Percentiles rank a stretch among this genome's conserved stretches.
Conservation (phyloP, 1,140 invertebrate genomes). For the Plutomurus gul region DNA sequence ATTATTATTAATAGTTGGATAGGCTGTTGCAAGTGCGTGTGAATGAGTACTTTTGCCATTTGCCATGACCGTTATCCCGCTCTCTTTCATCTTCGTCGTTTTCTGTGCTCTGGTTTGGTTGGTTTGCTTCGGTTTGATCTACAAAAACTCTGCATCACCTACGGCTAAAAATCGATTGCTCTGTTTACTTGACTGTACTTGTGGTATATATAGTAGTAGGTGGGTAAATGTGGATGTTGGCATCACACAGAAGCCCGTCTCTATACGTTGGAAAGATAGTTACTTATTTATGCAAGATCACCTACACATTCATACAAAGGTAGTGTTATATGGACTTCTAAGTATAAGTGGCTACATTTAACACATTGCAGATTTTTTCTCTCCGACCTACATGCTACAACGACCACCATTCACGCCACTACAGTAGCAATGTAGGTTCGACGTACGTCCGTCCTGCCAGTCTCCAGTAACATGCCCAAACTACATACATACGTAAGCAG, state of each 20-base stretch:
- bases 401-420: too few relatives aligned
- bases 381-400: too few relatives aligned
- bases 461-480: too few relatives aligned
- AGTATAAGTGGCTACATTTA: background rate
- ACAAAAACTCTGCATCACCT: constrained; percentile 14
- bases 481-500: too few relatives aligned
- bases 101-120: background rate
- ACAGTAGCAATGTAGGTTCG: too few relatives aligned
- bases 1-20: too few relatives aligned
- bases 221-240: background rate
- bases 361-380: too few relatives aligned
- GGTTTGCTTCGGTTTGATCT: constrained; percentile 16
- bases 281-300: background rate
- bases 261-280: background rate
- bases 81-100: too few relatives aligned
- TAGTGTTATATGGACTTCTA: background rate
- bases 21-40: background rate
- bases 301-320: background rate
- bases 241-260: too few relatives aligned
- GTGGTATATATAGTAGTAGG: background rate
- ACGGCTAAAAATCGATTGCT: constrained; percentile 24
- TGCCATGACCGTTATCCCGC: background rate
- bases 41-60: background rate
- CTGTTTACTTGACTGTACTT: background rate
- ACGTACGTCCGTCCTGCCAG: too few relatives aligned